Evolutionary conservation across 2,113 vertebrate genomes (phyloP), one percentile per base, ranked within the genome.

Genomic region (Taurulus bubalis): DNA sequence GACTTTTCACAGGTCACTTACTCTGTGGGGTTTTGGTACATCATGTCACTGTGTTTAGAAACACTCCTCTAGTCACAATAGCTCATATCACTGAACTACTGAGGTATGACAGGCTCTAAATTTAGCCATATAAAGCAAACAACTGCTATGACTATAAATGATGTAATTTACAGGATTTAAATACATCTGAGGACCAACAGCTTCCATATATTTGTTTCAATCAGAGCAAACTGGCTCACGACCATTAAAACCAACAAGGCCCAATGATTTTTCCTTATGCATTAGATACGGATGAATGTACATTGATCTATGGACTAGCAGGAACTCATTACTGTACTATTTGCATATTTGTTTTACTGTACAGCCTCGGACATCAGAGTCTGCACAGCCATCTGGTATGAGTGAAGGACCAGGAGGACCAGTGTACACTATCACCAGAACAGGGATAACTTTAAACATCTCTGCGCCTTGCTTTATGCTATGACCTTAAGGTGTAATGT

Each of bases 1-100:
- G 77, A 85, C 70, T 75, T 79, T 84, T 83, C 73, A 91, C 70
- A 53, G 75, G 76, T 74, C 75, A 72, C 63, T 77, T 64, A 71
- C 47, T 74, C 42, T 45, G 56, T 30, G 22, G 14, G 65, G 74
- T 14, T 83, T 83, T 42, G 6, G 30, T 77, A 20, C 34, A 47
- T 85, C 34, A 80, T 64, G 73, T 71, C 40, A 53, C 26, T 10
- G 22, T 73, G 76, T 30, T 81, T 67, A 36, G 14, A 16, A 58
- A 58, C 2, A 4, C 16, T 63, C 51, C 12, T 68, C 42, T 55
- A 22, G 60, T 72, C 65, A 76, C 11, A 56, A 40, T 30, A 6
- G 3, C 4, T 51, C 15, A 67, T 9, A 24, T 74, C 20, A 4
- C 28, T 30, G n/a, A n/a, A 53, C 34, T 47, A 10, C 18, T 55